These are phyloP conservation scores for Hepsetus odoe DNA, from an alignment of 2,113 vertebrate genomes.

Conservation along the genomic window DNA sequence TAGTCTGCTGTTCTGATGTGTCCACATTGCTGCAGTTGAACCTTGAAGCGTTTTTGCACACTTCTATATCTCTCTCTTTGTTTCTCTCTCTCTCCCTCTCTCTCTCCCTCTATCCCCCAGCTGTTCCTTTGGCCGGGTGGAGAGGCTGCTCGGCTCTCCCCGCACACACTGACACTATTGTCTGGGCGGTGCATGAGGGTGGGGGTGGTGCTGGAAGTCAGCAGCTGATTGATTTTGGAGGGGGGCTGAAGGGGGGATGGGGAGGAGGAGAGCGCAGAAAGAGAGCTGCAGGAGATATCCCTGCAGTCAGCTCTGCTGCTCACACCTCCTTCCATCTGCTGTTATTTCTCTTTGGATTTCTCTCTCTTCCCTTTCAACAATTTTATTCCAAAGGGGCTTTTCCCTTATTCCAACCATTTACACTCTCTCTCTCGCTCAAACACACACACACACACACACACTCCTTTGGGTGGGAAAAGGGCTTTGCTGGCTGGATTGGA, in stretches of 20 bases:
- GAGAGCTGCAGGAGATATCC: conserved; percentile 30
- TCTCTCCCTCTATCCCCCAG: conserved; percentile 47
- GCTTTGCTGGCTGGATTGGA: conserved; percentile 31
- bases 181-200: conserved; percentile 37
- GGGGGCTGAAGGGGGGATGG: not conserved
- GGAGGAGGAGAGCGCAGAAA: not conserved
- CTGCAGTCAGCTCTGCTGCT: conserved; percentile 24
- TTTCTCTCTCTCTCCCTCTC: conserved; percentile 31
- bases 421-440: not conserved
- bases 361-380: not conserved
- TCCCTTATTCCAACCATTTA: not conserved
- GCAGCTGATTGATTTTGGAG: conserved; percentile 54
- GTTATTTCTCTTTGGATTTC: conserved; percentile 35
- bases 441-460: not conserved
- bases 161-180: conserved; percentile 59
- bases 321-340: conserved; percentile 11
- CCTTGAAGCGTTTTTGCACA: not conserved
- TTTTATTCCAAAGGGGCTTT: not conserved
- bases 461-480: conserved; percentile 23
- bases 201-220: conserved; percentile 24
- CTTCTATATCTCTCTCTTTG: not conserved
- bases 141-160: conserved; percentile 46
- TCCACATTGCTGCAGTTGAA: not conserved
- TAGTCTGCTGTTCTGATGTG: not conserved
- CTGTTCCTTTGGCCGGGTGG: conserved; percentile 49